Evolutionary conservation across 1,140 invertebrate genomes (phyloP).

Genomic region (Aphaenogaster floridana): DNA sequence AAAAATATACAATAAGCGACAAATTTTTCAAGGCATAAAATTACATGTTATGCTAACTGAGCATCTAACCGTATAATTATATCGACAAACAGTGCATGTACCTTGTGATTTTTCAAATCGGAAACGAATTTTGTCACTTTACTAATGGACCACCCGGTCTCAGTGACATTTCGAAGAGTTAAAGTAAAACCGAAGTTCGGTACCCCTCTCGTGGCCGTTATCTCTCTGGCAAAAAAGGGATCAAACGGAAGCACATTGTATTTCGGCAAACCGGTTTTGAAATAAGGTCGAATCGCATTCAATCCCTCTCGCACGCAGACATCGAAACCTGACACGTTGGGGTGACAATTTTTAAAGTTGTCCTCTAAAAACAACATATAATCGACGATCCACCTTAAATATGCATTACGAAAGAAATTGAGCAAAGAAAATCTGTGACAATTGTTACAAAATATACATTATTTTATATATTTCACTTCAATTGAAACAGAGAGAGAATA

Average conservation of each 20-base stretch:
- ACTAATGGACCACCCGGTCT: constrained; percentile 92
- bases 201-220: constrained; percentile 89
- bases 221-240: constrained; percentile 91
- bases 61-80: not conserved
- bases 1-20: not conserved
- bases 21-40: not conserved
- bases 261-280: constrained; percentile 91
- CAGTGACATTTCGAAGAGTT: constrained; percentile 91
- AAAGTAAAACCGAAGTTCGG: constrained; percentile 90
- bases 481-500: not conserved
- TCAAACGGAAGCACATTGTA: constrained; percentile 92
- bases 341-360: constrained; percentile 88
- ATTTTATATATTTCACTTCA: not conserved
- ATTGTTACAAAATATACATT: not conserved
- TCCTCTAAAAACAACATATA: constrained; percentile 79
- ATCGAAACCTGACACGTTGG: constrained; percentile 89
- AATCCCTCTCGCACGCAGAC: constrained; percentile 91
- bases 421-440: not conserved
- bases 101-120: constrained; percentile 84
- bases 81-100: constrained; percentile 32
- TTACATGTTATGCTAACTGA: not conserved
- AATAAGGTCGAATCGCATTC: constrained; percentile 91
- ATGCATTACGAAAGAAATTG: not conserved
- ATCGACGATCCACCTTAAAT: not conserved
- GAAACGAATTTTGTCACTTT: constrained; percentile 91